These are phyloP conservation scores for Leucopternis melanops DNA, from an alignment of 2,113 vertebrate species.

Conservation along the genomic window DNA sequence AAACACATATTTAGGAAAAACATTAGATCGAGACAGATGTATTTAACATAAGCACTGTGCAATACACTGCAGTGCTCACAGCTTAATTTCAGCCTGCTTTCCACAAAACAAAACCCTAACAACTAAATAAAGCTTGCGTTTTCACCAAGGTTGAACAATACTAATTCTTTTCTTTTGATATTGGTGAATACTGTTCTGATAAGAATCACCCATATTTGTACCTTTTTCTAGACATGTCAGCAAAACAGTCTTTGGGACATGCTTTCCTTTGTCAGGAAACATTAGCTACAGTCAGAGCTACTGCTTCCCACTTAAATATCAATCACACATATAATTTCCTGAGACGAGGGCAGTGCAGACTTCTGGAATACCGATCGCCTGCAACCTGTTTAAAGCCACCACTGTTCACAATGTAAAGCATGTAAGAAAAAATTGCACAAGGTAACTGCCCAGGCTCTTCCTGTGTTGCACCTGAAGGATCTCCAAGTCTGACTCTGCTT, in stretches of 20 bases:
- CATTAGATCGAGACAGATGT: background rate
- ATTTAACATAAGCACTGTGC: background rate
- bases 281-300: background rate
- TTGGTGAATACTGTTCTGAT: background rate
- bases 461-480: background rate
- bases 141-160: background rate
- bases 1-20: background rate
- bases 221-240: background rate
- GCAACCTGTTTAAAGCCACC: background rate
- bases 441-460: background rate
- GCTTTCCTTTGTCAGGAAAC: background rate
- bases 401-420: background rate
- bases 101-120: background rate
- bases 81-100: background rate
- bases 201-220: background rate
- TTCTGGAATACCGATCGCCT: background rate
- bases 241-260: background rate
- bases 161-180: background rate
- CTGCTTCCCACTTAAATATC: background rate
- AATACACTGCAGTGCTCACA: background rate
- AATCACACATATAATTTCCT: background rate
- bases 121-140: background rate
- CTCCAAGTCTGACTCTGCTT: background rate
- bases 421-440: background rate
- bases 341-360: background rate